Conservation (phyloP, 2,113 vertebrate species). For the Rhombomys opimus region DNA sequence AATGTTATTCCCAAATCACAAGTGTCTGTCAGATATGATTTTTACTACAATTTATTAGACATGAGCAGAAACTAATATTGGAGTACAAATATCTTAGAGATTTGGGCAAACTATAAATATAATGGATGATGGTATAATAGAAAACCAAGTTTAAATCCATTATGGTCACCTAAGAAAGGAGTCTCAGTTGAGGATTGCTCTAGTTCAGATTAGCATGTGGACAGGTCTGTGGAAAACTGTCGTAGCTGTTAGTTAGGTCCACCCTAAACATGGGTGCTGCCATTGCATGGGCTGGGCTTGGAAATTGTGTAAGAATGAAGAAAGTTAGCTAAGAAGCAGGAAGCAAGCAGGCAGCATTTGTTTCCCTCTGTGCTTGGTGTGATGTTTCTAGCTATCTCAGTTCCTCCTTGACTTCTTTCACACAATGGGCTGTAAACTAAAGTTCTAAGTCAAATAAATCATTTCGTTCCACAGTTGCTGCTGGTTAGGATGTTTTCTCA, state of each 20-base stretch:
- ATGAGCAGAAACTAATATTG: neutral
- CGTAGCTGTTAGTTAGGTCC: neutral
- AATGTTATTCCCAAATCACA: neutral
- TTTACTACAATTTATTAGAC: neutral
- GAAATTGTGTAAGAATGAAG: neutral
- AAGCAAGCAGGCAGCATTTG: neutral
- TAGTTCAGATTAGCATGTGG: neutral
- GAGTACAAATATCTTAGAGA: neutral
- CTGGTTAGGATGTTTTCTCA: neutral
- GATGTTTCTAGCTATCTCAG: neutral
- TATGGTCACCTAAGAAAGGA: neutral
- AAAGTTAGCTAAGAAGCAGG: neutral
- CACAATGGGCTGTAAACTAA: neutral
- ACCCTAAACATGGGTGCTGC: neutral
- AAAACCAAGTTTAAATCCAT: slow-evolving; percentile 2
- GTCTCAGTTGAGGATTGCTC: neutral
- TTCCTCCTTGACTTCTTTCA: neutral
- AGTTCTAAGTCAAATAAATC: neutral
- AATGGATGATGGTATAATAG: neutral
- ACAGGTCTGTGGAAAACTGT: neutral
- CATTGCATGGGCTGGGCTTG: neutral
- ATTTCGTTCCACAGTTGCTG: neutral
- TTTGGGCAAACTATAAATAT: neutral
- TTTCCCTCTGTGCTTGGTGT: neutral
- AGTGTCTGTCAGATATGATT: neutral